Evolutionary conservation across 2,113 vertebrate genomes (phyloP), one percentile per base, ranked within the genome.

Genomic region (Bubalus kerabau): DNA sequence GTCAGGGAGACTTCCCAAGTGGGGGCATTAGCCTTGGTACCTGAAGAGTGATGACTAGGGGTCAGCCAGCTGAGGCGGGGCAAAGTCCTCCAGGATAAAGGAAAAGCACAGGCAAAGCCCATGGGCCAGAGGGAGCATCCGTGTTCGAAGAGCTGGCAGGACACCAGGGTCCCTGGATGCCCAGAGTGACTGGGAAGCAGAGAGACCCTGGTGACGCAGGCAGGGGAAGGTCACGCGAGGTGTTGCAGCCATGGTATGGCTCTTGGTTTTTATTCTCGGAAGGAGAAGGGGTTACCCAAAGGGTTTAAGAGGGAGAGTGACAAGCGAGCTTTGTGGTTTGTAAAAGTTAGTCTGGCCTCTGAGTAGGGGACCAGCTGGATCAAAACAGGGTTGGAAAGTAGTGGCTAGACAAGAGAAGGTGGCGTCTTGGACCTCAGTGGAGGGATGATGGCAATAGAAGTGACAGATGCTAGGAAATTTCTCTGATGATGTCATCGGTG

Each of bases 191-290:
- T 2, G 26, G 1, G 36, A n/a, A 60, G 5, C 6, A n/a, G 11
- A 16, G 12, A 3, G 6, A 6, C 1, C 7, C 32, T 7, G 12
- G 40, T 32, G 17, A 40, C 2, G 15, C 26, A 56, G 84, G 40
- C 10, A 9, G 14, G 8, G 30, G 0, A 19, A 57, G 28, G 5
- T 52, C 12, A 15, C 1, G 2, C 1, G 10, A 28, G 74, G 7
- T 23, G 40, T 43, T 36, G 11, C 7, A 32, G 26, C 23, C 26
- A 2, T 0, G 0, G 1, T 3, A 21, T 24, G 40, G 6, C 24
- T 83, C 30, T 30, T 40, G 21, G 32, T 15, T 71, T 62, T 36
- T 30, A 9, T 40, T 7, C 24, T 95, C 19, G 4, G 23, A 82
- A 82, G 1, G 83, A 88, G 19, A 64, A 23, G 59, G n/a, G 90